These are phyloP conservation scores for Chelonia mydas DNA, from an alignment of 2,797 vertebrate species.

Conservation along the genomic window DNA sequence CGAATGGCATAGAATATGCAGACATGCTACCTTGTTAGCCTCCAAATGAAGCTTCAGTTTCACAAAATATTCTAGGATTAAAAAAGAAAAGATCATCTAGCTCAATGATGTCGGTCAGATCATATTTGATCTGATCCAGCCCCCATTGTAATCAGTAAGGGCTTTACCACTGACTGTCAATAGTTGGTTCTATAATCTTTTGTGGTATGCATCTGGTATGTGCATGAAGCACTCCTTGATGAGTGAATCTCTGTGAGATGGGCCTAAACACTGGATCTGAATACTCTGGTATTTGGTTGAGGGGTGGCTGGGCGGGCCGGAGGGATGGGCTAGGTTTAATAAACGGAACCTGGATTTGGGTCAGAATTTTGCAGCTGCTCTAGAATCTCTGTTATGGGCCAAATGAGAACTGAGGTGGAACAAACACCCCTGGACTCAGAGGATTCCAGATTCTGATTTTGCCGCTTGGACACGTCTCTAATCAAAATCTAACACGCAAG, in stretches of 20 bases:
- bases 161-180: constrained; percentile 68
- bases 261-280: constrained; percentile 40
- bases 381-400: not conserved
- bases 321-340: constrained; percentile 6
- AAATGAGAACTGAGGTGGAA: not conserved
- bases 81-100: not conserved
- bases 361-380: not conserved
- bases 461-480: not conserved
- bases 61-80: constrained; percentile 32
- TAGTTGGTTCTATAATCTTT: constrained; percentile 49
- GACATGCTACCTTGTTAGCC: not conserved
- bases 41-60: constrained; percentile 8
- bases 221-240: constrained; percentile 74
- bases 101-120: constrained; percentile 44
- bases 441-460: not conserved
- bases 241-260: constrained; percentile 74
- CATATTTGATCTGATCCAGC: not conserved
- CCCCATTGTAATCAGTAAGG: constrained; percentile 45
- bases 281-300: not conserved
- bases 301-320: not conserved
- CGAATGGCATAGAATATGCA: not conserved
- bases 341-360: not conserved
- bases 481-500: accelerated
- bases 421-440: not conserved
- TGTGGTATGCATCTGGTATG: constrained; percentile 68